Percentiles rank a stretch among this genome's conserved stretches.
These are phyloP conservation scores for Eupsittula cactorum DNA, from an alignment of 2,113 vertebrate species.

Conservation along the genomic window DNA sequence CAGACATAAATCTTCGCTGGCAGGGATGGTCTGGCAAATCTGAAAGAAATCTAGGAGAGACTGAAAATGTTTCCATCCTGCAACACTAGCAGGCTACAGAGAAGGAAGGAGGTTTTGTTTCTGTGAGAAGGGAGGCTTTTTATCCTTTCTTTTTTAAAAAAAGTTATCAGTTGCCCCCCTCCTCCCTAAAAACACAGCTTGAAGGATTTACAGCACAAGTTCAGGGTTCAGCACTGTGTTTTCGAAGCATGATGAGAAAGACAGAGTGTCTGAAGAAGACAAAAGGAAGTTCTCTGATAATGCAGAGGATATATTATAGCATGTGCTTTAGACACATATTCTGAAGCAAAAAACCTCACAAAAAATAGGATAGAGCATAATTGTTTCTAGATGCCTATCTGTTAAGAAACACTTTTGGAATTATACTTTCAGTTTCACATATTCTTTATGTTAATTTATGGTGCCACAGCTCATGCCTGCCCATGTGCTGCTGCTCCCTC, in stretches of 20 bases:
- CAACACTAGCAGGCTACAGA: neutral
- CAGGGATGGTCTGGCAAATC: neutral
- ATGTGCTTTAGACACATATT: neutral
- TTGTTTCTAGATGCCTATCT: neutral
- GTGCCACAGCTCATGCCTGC: neutral
- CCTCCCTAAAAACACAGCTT: neutral
- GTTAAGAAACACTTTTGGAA: neutral
- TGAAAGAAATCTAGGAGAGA: neutral
- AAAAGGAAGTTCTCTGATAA: neutral
- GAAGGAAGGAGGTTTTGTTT: neutral
- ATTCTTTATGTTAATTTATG: neutral
- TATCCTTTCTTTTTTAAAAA: neutral
- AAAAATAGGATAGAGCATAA: neutral
- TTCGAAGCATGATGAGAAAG: constrained; percentile 7
- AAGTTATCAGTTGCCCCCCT: neutral
- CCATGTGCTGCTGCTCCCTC: neutral
- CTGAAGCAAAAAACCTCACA: neutral
- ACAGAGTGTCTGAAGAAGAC: neutral
- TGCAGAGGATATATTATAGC: neutral
- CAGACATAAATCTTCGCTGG: neutral
- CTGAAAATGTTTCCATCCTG: neutral
- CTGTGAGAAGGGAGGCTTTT: neutral
- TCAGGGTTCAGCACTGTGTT: neutral
- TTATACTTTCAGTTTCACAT: neutral
- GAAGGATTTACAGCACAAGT: neutral